Evolutionary conservation across 2,797 vertebrate species (phyloP).

Genomic region (Oophaga sylvatica): DNA sequence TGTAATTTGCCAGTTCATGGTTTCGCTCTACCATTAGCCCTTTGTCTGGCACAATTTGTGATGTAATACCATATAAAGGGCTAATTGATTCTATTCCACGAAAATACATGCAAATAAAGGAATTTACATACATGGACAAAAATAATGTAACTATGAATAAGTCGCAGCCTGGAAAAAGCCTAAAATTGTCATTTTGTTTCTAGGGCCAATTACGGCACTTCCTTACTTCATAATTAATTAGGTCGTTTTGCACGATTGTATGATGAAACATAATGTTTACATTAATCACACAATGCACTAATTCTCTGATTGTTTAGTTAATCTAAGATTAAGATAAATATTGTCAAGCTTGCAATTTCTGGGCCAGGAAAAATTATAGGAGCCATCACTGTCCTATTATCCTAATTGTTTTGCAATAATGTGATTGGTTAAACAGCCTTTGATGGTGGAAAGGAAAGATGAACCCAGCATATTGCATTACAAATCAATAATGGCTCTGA

Average conservation of each 20-base stretch:
- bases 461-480: slow-evolving; percentile 36
- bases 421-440: slow-evolving; percentile 64
- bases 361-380: slow-evolving; percentile 51
- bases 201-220: background rate
- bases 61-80: background rate
- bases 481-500: slow-evolving; percentile 61
- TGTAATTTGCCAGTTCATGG: background rate
- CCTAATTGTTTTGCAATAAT: slow-evolving; percentile 67
- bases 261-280: slow-evolving; percentile 18
- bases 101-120: background rate
- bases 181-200: background rate
- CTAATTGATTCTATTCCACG: background rate
- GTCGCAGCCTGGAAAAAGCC: background rate
- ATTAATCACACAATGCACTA: slow-evolving; percentile 33
- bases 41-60: background rate
- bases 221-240: background rate
- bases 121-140: no score
- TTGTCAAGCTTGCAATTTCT: slow-evolving; percentile 54
- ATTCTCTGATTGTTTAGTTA: slow-evolving; percentile 45
- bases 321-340: slow-evolving; percentile 54
- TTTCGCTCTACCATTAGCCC: background rate
- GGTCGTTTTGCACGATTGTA: slow-evolving; percentile 33
- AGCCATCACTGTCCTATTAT: slow-evolving; percentile 47
- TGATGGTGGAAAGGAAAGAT: slow-evolving; percentile 38
- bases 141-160: background rate